Percentiles rank a stretch among this genome's conserved stretches.
These are phyloP conservation scores for Chironomus riparius DNA, from an alignment of 2,888 invertebrate genomes.

Conservation along the genomic window DNA sequence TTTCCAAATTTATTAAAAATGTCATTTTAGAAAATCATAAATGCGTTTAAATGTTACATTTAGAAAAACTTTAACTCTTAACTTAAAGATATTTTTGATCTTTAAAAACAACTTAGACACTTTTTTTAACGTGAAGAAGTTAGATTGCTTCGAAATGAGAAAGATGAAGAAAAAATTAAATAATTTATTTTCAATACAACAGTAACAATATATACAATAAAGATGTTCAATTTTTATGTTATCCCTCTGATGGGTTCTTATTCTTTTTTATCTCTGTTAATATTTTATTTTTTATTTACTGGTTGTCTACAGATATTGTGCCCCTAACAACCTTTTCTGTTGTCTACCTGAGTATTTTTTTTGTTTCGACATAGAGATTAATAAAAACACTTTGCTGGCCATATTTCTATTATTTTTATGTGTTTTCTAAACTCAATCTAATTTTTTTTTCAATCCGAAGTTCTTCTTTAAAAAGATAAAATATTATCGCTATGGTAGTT, in stretches of 20 bases:
- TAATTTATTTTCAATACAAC: slow-evolving; percentile 14
- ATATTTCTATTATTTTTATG: slow-evolving; percentile 20
- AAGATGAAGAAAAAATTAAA: slow-evolving; percentile 2
- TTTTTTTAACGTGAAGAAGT: no score
- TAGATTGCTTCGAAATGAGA: background rate
- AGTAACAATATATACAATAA: background rate
- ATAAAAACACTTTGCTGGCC: slow-evolving; percentile 14
- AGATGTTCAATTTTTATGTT: slow-evolving; percentile 20
- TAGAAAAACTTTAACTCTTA: no score
- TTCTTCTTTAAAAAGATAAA: background rate
- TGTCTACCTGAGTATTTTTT: slow-evolving; percentile 5
- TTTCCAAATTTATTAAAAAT: no score
- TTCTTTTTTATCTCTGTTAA: background rate
- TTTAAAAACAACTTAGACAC: no score
- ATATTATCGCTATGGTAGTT: slow-evolving; percentile 19
- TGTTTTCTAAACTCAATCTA: background rate
- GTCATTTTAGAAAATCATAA: no score
- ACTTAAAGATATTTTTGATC: no score
- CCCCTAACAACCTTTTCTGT: background rate
- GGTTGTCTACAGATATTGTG: slow-evolving; percentile 4
- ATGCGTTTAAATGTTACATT: no score
- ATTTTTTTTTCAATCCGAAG: background rate
- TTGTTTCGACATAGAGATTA: slow-evolving; percentile 20
- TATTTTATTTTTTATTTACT: background rate
- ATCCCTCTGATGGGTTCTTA: slow-evolving; percentile 13